phyloP scores from a whole-genome alignment of 92 coral and sea anemone species.

The Palythoa grandis region DNA sequence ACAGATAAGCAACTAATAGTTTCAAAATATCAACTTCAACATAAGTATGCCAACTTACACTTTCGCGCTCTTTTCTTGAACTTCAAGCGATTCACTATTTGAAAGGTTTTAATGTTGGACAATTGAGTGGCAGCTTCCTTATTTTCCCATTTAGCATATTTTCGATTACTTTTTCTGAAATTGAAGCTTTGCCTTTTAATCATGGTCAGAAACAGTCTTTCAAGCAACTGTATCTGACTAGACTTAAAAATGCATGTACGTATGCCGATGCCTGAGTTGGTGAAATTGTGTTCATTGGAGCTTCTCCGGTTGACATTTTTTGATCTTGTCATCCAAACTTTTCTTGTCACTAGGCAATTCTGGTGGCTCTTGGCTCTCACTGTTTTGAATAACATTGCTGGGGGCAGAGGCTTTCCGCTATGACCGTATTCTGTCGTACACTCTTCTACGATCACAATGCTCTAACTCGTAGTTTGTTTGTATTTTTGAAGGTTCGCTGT shows the following conservation, averaged over 20 bases:
- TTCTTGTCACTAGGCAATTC: slow-evolving; percentile 26
- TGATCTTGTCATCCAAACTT: slow-evolving; percentile 39
- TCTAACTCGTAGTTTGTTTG: slow-evolving; percentile 13
- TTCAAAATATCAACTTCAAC: too few species aligned
- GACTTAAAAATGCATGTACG: slow-evolving; percentile 17
- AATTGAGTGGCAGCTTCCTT: slow-evolving; percentile 21
- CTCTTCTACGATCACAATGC: slow-evolving; percentile 27
- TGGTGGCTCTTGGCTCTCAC: not conserved
- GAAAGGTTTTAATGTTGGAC: slow-evolving; percentile 4
- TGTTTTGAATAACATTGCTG: not conserved
- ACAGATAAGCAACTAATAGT: too few species aligned
- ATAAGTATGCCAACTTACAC: too few species aligned
- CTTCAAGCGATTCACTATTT: slow-evolving; percentile 35
- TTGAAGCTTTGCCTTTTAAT: slow-evolving; percentile 22
- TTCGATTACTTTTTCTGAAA: slow-evolving; percentile 25
- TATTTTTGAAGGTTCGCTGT: slow-evolving; percentile 32
- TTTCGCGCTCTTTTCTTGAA: slow-evolving; percentile 30
- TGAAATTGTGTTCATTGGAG: slow-evolving; percentile 17
- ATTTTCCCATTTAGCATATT: slow-evolving; percentile 6
- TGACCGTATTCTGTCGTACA: slow-evolving; percentile 39
- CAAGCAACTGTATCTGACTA: slow-evolving; percentile 9
- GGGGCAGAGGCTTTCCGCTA: slow-evolving; percentile 32
- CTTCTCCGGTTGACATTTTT: slow-evolving; percentile 4
- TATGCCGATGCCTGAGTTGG: slow-evolving; percentile 21
- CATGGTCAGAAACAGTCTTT: slow-evolving; percentile 29